Evolutionary conservation across 2,888 invertebrate genomes (phyloP).

Genomic region (Drosophila limbata): DNA sequence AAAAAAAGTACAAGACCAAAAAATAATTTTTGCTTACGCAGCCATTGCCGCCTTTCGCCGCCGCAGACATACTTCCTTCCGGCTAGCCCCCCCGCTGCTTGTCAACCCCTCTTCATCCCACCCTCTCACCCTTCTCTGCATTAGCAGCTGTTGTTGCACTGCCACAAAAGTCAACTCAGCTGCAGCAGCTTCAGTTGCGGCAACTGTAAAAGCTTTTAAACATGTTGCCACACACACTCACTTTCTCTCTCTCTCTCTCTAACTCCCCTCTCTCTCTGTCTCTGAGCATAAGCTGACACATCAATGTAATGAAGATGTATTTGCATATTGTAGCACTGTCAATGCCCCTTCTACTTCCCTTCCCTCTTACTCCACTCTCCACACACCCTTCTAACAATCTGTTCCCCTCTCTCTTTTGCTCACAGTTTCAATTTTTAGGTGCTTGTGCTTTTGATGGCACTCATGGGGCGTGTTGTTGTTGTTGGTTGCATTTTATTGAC

Average conservation of each 20-base stretch:
- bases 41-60: slow-evolving; percentile 58
- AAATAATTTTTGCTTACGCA: slow-evolving; percentile 66
- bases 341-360: slow-evolving; percentile 34
- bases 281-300: slow-evolving; percentile 76
- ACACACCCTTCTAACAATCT: background rate
- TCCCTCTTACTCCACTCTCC: background rate
- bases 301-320: slow-evolving; percentile 80
- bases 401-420: background rate
- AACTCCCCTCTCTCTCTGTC: slow-evolving; percentile 12
- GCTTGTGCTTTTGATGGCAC: slow-evolving; percentile 67
- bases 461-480: slow-evolving; percentile 40
- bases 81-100: slow-evolving; percentile 20
- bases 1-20: slow-evolving; percentile 23
- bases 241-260: background rate
- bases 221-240: slow-evolving; percentile 55
- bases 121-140: background rate
- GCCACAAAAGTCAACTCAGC: slow-evolving; percentile 69
- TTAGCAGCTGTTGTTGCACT: slow-evolving; percentile 41
- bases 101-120: background rate
- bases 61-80: slow-evolving; percentile 61
- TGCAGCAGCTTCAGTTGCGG: slow-evolving; percentile 58
- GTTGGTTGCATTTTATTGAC: slow-evolving; percentile 68
- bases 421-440: slow-evolving; percentile 53
- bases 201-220: slow-evolving; percentile 79
- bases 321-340: slow-evolving; percentile 79